Evolutionary conservation across 2,888 invertebrate species (phyloP).

Genomic region (Caenorhabditis sp.): DNA sequence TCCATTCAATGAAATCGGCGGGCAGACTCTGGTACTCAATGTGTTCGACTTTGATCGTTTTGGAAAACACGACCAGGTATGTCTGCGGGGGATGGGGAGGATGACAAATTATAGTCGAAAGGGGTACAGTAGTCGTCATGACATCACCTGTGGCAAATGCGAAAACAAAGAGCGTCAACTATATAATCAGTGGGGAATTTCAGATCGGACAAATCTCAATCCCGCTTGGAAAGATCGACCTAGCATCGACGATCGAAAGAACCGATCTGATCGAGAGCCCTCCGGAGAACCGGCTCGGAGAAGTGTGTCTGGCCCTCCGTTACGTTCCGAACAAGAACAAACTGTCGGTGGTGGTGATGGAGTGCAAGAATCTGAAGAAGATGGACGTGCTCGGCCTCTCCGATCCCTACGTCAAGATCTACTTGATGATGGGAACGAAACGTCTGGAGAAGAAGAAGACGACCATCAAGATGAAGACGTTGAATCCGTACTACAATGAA

Average conservation of each 20-base stretch:
- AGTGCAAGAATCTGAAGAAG: constrained; percentile 99
- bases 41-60: constrained; percentile 99
- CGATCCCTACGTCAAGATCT: constrained; percentile 99
- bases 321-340: constrained; percentile 99
- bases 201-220: constrained; percentile 82
- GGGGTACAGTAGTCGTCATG: not conserved
- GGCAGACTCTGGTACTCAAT: constrained; percentile 97
- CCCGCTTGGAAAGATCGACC: constrained; percentile 95
- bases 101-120: not conserved
- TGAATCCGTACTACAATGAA: constrained; percentile 99
- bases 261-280: constrained; percentile 98
- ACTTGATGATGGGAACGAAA: constrained; percentile 99
- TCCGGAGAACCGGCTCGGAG: constrained; percentile 90
- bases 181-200: constrained; percentile 20
- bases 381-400: constrained; percentile 99
- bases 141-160: not conserved
- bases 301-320: constrained; percentile 99
- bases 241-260: constrained; percentile 98
- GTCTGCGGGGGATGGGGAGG: too few relatives aligned
- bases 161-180: not conserved
- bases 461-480: constrained; percentile 97
- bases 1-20: constrained; percentile 98
- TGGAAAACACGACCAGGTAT: constrained; percentile 99
- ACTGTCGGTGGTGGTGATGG: constrained; percentile 96
- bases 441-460: constrained; percentile 99